Evolutionary conservation across 2,113 vertebrate species (phyloP), one percentile per base, ranked within the genome.

Genomic region (Empidonax alnorum): DNA sequence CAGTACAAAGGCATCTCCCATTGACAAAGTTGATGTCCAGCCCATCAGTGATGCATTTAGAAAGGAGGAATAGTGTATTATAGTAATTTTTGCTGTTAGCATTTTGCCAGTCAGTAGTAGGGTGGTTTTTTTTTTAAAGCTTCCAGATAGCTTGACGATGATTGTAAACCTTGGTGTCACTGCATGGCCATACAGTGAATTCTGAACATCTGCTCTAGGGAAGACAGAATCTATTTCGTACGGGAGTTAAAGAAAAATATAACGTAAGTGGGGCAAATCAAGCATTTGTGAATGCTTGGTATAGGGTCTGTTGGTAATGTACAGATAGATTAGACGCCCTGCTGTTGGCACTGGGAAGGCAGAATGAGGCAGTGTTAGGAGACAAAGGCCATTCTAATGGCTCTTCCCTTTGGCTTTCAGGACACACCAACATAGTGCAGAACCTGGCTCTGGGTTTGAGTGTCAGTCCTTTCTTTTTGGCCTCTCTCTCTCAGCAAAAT

Each of bases 401-500:
- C n/a, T 76, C 59, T 68, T 87, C 14, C 30, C 35, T 74, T 83
- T 59, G 59, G 35, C 55, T 55, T 88, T 53, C 62, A 58, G 65
- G 35, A 74, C 27, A 13, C 30, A 47, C 20, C 35, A 83, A 17
- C 15, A 7, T 31, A 44, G 55, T 39, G 30, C 55, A 92, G 88
- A 87, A 84, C 33, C 50, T 84, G 68, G 41, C 55, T 72, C 18
- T 56, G 14, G 46, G 8, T 53, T 92, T 69, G 42, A 22, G 25
- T 84, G 31, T 58, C 77, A 52, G 14, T 61, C 42, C 35, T 89
- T 93, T 92, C 39, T 67, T 31, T 58, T 63, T 75, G 78, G 81
- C 46, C 61, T 87, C 46, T 78, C 86, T 94, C 85, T 94, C 44
- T 88, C n/a, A 89, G 81, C 20, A 28, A 91, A 97, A 95, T 42